Conservation (phyloP, 2,113 vertebrate species). For the Telmatochromis brachygnathus region DNA sequence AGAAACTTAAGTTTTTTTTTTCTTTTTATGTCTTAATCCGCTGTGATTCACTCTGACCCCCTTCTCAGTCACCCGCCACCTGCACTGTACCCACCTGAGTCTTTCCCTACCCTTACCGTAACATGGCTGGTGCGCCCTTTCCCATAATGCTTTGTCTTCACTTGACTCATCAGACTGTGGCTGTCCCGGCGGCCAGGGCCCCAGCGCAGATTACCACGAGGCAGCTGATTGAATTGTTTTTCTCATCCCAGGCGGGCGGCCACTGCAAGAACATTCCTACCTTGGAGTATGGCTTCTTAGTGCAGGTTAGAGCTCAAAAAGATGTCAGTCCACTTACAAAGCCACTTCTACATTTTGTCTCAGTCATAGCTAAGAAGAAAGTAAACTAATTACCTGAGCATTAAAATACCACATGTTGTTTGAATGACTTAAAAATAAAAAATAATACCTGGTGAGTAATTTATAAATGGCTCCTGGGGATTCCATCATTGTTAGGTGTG, state of each 20-base stretch:
- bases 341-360: not conserved
- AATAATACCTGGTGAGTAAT: not conserved
- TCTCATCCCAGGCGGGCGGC: slow-evolving; percentile 84
- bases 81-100: slow-evolving; percentile 37
- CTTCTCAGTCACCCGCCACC: slow-evolving; percentile 17
- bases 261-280: slow-evolving; percentile 98
- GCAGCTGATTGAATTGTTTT: slow-evolving; percentile 84
- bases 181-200: slow-evolving; percentile 77
- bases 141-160: slow-evolving; percentile 80
- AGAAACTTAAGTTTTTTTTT: not conserved
- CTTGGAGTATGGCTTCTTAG: slow-evolving; percentile 96
- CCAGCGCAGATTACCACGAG: slow-evolving; percentile 82
- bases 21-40: not conserved
- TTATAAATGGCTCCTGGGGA: not conserved
- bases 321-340: not conserved
- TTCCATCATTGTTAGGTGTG: not conserved
- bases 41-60: slow-evolving; percentile 21
- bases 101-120: slow-evolving; percentile 14
- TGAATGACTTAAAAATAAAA: not conserved
- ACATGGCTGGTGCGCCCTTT: slow-evolving; percentile 59
- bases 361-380: not conserved
- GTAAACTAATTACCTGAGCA: not conserved
- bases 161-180: slow-evolving; percentile 81
- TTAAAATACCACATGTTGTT: not conserved
- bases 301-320: slow-evolving; percentile 75